Conservation (phyloP, 2,888 invertebrate genomes). For the Acleris cristana region DNA sequence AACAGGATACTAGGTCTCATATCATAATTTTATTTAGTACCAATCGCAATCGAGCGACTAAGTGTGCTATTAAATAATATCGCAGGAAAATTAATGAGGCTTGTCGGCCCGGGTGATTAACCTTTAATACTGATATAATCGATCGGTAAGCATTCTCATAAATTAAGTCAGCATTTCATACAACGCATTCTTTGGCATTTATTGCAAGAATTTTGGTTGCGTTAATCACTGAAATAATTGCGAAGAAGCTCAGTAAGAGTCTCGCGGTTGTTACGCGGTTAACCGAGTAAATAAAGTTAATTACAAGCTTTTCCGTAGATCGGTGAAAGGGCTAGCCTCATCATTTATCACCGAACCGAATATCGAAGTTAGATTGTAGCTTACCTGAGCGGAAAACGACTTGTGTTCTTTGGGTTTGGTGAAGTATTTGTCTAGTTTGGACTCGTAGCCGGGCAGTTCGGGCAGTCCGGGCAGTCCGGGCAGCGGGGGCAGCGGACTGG, state of each 20-base stretch:
- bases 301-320: constrained; percentile 32
- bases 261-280: constrained; percentile 30
- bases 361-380: constrained; percentile 52
- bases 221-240: constrained; percentile 31
- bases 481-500: constrained; percentile 42
- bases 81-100: constrained; percentile 33
- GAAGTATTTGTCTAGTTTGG: constrained; percentile 76
- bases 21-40: constrained; percentile 23
- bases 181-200: constrained; percentile 11
- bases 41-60: constrained; percentile 19
- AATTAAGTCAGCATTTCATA: constrained; percentile 28
- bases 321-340: constrained; percentile 29
- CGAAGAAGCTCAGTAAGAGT: constrained; percentile 25
- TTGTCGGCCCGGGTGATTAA: constrained; percentile 32
- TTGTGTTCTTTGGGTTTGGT: constrained; percentile 68
- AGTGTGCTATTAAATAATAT: constrained; percentile 33
- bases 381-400: constrained; percentile 69
- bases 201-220: constrained; percentile 27
- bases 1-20: constrained; percentile 26
- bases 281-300: constrained; percentile 30
- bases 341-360: constrained; percentile 17
- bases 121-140: constrained; percentile 36
- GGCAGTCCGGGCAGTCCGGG: constrained; percentile 23
- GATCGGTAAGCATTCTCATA: constrained; percentile 29
- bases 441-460: constrained; percentile 53